A percentile compares a stretch with the other conserved stretches of the same genome.
phyloP scores from a whole-genome alignment of 2,888 invertebrate genomes.

The Napeogenes inachia region DNA sequence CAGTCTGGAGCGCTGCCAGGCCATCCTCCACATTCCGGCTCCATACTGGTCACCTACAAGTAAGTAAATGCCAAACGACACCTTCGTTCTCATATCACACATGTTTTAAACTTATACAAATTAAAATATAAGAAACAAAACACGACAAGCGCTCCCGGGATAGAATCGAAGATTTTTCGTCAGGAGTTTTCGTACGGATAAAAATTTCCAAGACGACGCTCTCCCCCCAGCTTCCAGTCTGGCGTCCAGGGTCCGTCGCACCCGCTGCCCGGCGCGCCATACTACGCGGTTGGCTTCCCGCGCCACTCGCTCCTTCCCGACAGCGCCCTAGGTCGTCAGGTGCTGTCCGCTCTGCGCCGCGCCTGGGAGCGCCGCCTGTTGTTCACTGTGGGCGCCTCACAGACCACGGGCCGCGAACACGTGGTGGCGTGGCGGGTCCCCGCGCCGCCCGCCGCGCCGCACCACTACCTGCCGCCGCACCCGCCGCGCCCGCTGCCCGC shows the following conservation, averaged over 20 bases:
- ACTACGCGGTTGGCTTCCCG: conserved; percentile 92
- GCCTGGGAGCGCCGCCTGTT: conserved; percentile 90
- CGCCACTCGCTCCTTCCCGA: conserved; percentile 90
- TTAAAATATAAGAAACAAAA: too few relatives aligned
- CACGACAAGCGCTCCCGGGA: too few relatives aligned
- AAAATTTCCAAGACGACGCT: too few relatives aligned
- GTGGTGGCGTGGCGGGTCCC: conserved; percentile 89
- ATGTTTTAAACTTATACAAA: too few relatives aligned
- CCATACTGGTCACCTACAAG: conserved; percentile 81
- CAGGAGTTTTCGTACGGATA: too few relatives aligned
- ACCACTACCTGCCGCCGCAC: conserved; percentile 42
- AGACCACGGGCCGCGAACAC: conserved; percentile 93
- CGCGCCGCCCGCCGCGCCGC: conserved; percentile 49
- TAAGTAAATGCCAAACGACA: conserved; percentile 26
- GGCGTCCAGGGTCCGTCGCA: conserved; percentile 89
- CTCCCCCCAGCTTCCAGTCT: conserved; percentile 82
- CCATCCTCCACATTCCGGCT: conserved; percentile 79
- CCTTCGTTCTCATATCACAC: too few relatives aligned
- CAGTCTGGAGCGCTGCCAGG: conserved; percentile 82
- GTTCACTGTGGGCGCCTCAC: conserved; percentile 91
- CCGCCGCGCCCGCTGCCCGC: conserved; percentile 30
- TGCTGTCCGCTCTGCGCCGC: conserved; percentile 84
- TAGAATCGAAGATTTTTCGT: too few relatives aligned
- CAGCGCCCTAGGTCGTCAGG: conserved; percentile 86
- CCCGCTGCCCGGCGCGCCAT: conserved; percentile 89